phyloP scores from a whole-genome alignment of 2,888 invertebrate species.

The Imbricaverruca yamaguchii region DNA sequence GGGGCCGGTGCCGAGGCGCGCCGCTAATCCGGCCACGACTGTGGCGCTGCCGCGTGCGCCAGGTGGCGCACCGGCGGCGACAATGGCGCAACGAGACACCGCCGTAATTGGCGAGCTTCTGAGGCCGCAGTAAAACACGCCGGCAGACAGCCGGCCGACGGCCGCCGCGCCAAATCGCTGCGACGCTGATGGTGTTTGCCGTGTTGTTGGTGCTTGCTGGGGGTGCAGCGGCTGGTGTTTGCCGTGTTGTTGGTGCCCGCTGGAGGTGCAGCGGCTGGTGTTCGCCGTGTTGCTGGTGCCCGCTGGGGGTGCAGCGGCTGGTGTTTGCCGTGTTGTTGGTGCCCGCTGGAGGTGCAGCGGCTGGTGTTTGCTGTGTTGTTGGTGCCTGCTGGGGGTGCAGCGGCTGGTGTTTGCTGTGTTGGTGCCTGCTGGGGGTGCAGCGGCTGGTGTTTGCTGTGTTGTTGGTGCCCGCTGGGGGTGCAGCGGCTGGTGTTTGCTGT shows the following conservation, averaged over 20 bases:
- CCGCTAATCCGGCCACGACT: neutral
- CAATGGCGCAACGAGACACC: constrained; percentile 7
- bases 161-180: neutral
- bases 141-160: neutral
- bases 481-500: no score
- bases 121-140: neutral
- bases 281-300: neutral
- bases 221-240: neutral
- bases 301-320: neutral
- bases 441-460: no score
- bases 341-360: neutral
- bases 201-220: neutral
- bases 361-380: neutral
- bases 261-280: neutral
- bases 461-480: no score
- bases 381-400: neutral
- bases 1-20: no score
- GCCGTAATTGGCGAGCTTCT: neutral
- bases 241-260: neutral
- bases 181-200: neutral
- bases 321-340: neutral
- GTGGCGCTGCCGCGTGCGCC: neutral
- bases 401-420: no score
- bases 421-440: no score
- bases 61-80: neutral